phyloP scores from a whole-genome alignment of 2,797 vertebrate species.

The Oophaga sylvatica region DNA sequence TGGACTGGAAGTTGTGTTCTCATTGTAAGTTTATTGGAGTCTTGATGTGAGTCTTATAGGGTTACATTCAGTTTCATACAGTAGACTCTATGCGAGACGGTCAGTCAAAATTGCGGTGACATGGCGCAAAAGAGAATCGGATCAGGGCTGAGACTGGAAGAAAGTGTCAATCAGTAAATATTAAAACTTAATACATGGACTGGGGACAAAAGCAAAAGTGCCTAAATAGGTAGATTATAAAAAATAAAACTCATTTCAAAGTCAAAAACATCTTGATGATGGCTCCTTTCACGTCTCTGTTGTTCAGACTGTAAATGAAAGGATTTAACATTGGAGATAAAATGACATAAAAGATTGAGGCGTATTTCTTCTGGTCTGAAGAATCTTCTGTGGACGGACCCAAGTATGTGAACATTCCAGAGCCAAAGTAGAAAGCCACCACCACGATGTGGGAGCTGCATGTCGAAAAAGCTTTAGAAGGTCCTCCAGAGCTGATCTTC shows the following conservation, averaged over 20 bases:
- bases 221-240: no score
- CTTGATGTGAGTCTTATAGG: no score
- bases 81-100: no score
- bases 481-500: background rate
- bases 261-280: background rate
- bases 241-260: background rate
- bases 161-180: no score
- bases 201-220: no score
- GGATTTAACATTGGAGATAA: conserved; percentile 9
- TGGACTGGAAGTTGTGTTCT: no score
- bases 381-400: background rate
- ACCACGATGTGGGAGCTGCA: conserved; percentile 35
- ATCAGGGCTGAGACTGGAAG: no score
- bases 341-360: background rate
- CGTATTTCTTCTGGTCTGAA: conserved; percentile 4
- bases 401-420: conserved; percentile 37
- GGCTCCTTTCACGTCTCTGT: background rate
- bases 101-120: no score
- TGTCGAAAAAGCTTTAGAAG: conserved; percentile 38
- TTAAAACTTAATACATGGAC: no score
- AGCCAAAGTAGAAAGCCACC: conserved; percentile 46
- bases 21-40: no score
- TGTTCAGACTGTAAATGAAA: conserved; percentile 13
- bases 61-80: no score
- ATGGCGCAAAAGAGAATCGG: no score